Evolutionary conservation across 2,113 vertebrate species (phyloP).

Genomic region (Mus spicilegus): DNA sequence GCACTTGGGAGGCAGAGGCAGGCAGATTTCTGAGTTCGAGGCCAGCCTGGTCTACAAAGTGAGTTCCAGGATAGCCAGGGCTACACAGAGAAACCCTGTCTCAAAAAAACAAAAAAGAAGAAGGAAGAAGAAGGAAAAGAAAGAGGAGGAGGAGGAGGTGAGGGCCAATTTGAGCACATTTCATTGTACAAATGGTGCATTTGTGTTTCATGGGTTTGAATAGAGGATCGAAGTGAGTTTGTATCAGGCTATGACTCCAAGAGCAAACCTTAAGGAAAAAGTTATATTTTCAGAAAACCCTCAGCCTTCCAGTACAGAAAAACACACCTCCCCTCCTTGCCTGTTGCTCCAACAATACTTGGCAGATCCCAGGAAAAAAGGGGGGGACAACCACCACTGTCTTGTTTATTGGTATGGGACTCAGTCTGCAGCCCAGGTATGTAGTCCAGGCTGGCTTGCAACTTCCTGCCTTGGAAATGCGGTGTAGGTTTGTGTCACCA

Average conservation of each 20-base stretch:
- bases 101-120: too few relatives aligned
- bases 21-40: too few relatives aligned
- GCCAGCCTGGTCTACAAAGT: too few relatives aligned
- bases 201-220: background rate
- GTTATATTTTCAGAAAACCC: constrained; percentile 27
- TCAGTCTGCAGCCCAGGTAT: background rate
- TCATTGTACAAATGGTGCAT: background rate
- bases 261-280: background rate
- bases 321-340: background rate
- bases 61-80: too few relatives aligned
- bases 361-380: background rate
- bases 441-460: background rate
- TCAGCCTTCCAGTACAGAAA: background rate
- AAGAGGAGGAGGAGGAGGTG: background rate
- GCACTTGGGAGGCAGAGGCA: too few relatives aligned
- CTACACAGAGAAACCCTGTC: too few relatives aligned
- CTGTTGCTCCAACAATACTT: background rate
- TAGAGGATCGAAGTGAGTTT: background rate
- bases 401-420: background rate
- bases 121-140: too few relatives aligned
- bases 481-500: background rate
- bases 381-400: background rate
- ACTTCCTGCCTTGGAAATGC: background rate
- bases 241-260: background rate
- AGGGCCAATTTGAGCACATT: background rate